These are phyloP conservation scores for Felis chaus DNA, from an alignment of 2,113 vertebrate genomes.

Conservation along the genomic window DNA sequence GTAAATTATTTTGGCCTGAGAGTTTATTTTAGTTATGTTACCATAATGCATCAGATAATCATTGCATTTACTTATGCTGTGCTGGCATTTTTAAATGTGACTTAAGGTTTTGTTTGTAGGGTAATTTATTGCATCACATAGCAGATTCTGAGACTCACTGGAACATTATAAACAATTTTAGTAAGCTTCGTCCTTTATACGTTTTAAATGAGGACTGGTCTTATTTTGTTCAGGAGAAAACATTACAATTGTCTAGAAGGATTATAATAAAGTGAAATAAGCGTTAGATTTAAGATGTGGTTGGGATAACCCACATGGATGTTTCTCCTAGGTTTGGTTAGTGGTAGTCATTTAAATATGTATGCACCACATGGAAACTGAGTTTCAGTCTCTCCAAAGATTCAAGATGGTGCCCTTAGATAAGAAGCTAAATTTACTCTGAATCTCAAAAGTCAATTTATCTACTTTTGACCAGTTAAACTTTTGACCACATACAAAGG, in stretches of 20 bases:
- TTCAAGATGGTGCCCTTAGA: slow-evolving; percentile 63
- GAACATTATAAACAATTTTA: slow-evolving; percentile 8
- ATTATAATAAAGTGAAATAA: slow-evolving; percentile 25
- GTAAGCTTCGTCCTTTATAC: slow-evolving; percentile 53
- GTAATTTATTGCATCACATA: not conserved
- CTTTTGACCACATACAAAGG: slow-evolving; percentile 58
- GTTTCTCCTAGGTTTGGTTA: slow-evolving; percentile 47
- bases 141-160: not conserved
- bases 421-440: slow-evolving; percentile 59
- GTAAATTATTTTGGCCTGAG: slow-evolving; percentile 22
- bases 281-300: slow-evolving; percentile 16
- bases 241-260: slow-evolving; percentile 23
- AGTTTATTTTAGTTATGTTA: slow-evolving; percentile 54
- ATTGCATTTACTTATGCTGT: not conserved
- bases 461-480: slow-evolving; percentile 74
- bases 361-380: not conserved
- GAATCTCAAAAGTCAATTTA: slow-evolving; percentile 61
- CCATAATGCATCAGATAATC: not conserved
- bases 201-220: not conserved
- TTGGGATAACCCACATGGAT: not conserved
- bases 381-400: not conserved
- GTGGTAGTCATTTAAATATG: slow-evolving; percentile 40
- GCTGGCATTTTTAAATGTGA: slow-evolving; percentile 37
- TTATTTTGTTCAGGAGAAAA: slow-evolving; percentile 40
- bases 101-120: slow-evolving; percentile 26